These are phyloP conservation scores for Pheosia tremula DNA, from an alignment of 2,888 invertebrate species.

Conservation along the genomic window DNA sequence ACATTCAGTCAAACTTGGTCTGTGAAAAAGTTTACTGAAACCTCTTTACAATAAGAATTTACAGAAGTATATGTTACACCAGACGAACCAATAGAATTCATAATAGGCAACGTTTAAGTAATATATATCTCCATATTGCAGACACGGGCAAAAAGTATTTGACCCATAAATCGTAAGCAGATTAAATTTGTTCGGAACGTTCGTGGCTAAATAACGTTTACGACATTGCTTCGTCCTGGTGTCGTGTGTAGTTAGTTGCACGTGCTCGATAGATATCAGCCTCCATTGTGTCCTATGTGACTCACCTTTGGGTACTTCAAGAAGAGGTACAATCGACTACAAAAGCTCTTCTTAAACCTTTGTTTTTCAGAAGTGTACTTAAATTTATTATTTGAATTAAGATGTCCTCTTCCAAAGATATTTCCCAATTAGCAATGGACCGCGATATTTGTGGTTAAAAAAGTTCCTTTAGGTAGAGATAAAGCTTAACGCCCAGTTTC, in stretches of 20 bases:
- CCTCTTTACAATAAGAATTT: background rate
- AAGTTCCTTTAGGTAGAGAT: too few species aligned
- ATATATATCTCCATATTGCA: constrained; percentile 19
- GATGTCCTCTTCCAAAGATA: too few species aligned
- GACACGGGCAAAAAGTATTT: constrained; percentile 25
- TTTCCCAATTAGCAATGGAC: too few species aligned
- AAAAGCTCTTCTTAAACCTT: too few species aligned
- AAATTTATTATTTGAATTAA: too few species aligned
- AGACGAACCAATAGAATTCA: background rate
- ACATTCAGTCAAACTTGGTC: constrained; percentile 6
- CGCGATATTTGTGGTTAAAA: too few species aligned
- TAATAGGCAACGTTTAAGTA: constrained; percentile 8
- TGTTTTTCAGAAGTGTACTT: too few species aligned
- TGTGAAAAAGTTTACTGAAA: background rate
- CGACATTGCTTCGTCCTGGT: constrained; percentile 32
- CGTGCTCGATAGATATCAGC: constrained; percentile 37
- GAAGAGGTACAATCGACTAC: background rate
- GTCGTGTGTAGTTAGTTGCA: constrained; percentile 41
- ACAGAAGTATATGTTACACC: background rate
- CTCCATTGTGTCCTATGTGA: constrained; percentile 45
- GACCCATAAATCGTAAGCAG: constrained; percentile 32
- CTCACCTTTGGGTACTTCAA: constrained; percentile 44
- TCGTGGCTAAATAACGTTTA: constrained; percentile 36
- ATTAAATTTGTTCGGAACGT: constrained; percentile 22
- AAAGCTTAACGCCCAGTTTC: too few species aligned